These are phyloP conservation scores for Ascaphus truei DNA, from an alignment of 2,113 vertebrate species.

Conservation along the genomic window DNA sequence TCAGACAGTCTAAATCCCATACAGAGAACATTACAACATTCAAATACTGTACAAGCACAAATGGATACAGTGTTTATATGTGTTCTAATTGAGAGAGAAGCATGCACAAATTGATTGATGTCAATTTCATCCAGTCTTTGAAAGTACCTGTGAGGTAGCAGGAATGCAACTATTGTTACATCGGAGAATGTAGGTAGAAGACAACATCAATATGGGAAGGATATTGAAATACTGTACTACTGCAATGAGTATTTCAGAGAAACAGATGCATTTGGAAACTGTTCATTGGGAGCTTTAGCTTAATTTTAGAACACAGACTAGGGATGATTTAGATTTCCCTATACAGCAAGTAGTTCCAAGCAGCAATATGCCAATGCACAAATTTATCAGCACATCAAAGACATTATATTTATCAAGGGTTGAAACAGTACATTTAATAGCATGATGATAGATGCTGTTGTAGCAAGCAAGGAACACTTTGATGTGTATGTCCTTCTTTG, in stretches of 20 bases:
- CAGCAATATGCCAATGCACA: slow-evolving; percentile 51
- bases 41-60: too few relatives aligned
- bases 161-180: too few relatives aligned
- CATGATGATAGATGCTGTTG: slow-evolving; percentile 71
- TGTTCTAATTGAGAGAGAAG: too few relatives aligned
- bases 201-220: too few relatives aligned
- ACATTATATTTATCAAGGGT: slow-evolving; percentile 65
- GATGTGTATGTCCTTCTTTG: slow-evolving; percentile 75
- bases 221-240: too few relatives aligned
- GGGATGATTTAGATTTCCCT: slow-evolving; percentile 23
- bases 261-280: slow-evolving; percentile 19
- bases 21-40: too few relatives aligned
- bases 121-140: too few relatives aligned
- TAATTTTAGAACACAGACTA: slow-evolving; percentile 26
- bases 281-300: slow-evolving; percentile 19
- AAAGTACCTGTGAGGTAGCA: too few relatives aligned
- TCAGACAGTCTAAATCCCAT: too few relatives aligned
- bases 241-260: slow-evolving; percentile 3
- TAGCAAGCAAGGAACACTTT: slow-evolving; percentile 67
- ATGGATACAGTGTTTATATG: too few relatives aligned
- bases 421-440: slow-evolving; percentile 65
- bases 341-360: slow-evolving; percentile 44
- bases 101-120: too few relatives aligned
- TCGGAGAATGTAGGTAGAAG: too few relatives aligned
- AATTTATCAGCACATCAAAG: slow-evolving; percentile 67